These are phyloP conservation scores for Tenthredo amoena DNA, from an alignment of 2,888 invertebrate genomes.

Conservation along the genomic window DNA sequence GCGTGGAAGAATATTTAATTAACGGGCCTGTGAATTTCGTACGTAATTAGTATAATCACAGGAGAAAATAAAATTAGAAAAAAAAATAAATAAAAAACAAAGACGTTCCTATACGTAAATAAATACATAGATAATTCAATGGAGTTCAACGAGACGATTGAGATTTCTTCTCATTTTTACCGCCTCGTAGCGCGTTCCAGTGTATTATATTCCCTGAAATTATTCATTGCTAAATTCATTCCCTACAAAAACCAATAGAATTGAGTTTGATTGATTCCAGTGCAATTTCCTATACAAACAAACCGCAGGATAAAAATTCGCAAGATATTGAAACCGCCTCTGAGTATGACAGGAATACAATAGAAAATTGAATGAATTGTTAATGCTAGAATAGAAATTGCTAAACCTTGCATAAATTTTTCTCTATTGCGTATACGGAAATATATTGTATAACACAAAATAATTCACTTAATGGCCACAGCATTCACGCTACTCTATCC, in stretches of 20 bases:
- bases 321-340: neutral
- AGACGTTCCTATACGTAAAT: neutral
- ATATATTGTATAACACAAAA: neutral
- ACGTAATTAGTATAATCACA: neutral
- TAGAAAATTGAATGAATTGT: constrained; percentile 1
- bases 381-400: neutral
- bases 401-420: neutral
- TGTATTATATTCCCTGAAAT: neutral
- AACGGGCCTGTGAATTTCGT: neutral
- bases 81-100: neutral
- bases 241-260: neutral
- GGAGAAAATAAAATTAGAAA: neutral
- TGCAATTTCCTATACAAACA: neutral
- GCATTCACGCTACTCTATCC: neutral
- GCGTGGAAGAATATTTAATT: constrained; percentile 23
- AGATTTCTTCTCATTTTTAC: neutral
- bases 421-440: neutral
- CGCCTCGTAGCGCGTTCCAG: neutral
- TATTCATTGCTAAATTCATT: neutral
- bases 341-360: neutral
- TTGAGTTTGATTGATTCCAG: neutral
- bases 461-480: neutral
- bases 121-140: neutral
- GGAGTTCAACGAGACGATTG: neutral
- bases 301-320: neutral